phyloP scores from a whole-genome alignment of 2,888 invertebrate species.

The Drosophila mimetica region DNA sequence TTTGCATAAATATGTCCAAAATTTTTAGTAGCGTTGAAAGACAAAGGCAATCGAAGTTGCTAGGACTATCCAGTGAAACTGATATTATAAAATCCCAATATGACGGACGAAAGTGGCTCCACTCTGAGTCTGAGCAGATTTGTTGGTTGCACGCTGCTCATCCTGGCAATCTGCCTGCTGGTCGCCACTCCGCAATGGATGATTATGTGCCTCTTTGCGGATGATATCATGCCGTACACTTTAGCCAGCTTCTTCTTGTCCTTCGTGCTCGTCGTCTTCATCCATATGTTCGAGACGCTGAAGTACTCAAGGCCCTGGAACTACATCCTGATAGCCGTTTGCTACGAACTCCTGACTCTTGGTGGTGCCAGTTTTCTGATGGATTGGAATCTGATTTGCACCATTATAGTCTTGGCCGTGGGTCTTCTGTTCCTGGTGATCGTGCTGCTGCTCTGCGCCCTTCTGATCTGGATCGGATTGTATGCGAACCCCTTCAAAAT shows the following conservation, averaged over 20 bases:
- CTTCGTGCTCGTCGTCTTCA: conserved; percentile 36
- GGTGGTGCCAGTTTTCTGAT: conserved; percentile 49
- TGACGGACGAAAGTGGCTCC: conserved; percentile 18
- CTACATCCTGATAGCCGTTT: conserved; percentile 22
- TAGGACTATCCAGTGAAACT: neutral
- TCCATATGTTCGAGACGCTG: conserved; percentile 30
- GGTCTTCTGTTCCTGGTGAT: neutral
- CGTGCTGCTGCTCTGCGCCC: conserved; percentile 10
- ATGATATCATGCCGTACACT: conserved; percentile 32
- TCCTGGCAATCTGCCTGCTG: conserved; percentile 6
- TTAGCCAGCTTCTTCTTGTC: conserved; percentile 21
- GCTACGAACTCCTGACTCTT: conserved; percentile 54
- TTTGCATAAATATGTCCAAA: neutral
- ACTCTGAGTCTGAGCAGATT: conserved; percentile 18
- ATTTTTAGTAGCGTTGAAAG: neutral
- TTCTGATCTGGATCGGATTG: neutral
- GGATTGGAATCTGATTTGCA: neutral
- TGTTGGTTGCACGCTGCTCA: conserved; percentile 3
- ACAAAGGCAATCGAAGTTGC: neutral
- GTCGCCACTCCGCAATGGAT: conserved; percentile 57
- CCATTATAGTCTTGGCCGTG: conserved; percentile 4
- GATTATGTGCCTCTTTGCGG: conserved; percentile 28
- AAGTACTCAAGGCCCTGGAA: conserved; percentile 43
- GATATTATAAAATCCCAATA: neutral
- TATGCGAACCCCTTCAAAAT: conserved; percentile 44